Conservation (phyloP, 1,140 invertebrate species). For the Caenorhabditis latens region DNA sequence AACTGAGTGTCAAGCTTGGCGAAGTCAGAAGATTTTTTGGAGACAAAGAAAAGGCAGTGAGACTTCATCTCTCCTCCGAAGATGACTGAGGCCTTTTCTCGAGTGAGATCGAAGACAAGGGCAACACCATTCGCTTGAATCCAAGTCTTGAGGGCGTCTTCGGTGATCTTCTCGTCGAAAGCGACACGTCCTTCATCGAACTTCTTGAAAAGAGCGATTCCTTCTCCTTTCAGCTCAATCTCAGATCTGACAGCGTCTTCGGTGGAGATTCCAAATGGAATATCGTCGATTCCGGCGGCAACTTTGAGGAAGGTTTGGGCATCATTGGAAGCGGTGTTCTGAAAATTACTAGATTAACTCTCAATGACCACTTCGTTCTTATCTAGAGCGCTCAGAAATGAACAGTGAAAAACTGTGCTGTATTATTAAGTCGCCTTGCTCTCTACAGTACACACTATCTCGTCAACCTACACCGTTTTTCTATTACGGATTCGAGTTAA, state of each 20-base stretch:
- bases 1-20: constrained; percentile 83
- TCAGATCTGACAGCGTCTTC: constrained; percentile 84
- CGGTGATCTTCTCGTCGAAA: constrained; percentile 84
- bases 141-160: constrained; percentile 86
- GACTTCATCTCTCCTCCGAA: constrained; percentile 97
- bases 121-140: constrained; percentile 89
- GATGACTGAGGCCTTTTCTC: constrained; percentile 95
- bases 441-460: constrained; percentile 33
- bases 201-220: constrained; percentile 90
- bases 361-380: neutral
- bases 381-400: neutral
- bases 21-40: constrained; percentile 85
- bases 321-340: constrained; percentile 83
- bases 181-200: constrained; percentile 92
- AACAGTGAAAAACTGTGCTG: neutral
- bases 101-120: constrained; percentile 95
- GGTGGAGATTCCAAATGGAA: constrained; percentile 88
- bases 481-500: neutral
- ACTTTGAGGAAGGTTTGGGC: constrained; percentile 88
- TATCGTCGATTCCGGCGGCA: constrained; percentile 87
- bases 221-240: constrained; percentile 84
- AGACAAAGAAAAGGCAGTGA: constrained; percentile 93
- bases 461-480: neutral
- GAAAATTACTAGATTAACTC: constrained; percentile 15
- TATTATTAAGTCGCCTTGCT: neutral